A percentile compares a stretch with the other conserved stretches of the same genome.
Evolutionary conservation across 2,888 invertebrate genomes (phyloP).

Genomic region (Microctonus hyperodae): DNA sequence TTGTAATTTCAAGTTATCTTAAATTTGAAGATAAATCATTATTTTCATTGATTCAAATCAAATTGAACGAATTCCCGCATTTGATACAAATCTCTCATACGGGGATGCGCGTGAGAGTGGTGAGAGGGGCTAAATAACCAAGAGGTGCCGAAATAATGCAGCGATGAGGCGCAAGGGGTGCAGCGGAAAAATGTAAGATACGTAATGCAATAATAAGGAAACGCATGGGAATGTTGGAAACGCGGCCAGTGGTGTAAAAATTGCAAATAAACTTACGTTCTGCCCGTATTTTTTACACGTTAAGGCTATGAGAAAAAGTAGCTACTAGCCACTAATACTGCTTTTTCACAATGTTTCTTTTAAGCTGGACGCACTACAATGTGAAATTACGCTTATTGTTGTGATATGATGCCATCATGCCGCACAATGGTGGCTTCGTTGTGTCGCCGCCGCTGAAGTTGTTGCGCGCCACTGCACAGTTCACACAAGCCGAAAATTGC

Average conservation of each 20-base stretch:
- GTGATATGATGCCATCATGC: constrained; percentile 23
- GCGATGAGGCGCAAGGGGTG: too few species aligned
- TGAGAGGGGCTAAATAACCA: too few species aligned
- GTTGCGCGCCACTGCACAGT: constrained; percentile 22
- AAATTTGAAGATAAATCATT: neutral
- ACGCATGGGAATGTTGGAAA: constrained; percentile 45
- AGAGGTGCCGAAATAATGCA: too few species aligned
- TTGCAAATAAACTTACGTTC: constrained; percentile 27
- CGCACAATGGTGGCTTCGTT: constrained; percentile 23
- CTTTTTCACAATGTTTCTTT: constrained; percentile 3
- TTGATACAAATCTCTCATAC: constrained; percentile 22
- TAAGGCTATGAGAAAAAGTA: constrained; percentile 7
- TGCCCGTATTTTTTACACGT: neutral
- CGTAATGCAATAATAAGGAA: constrained; percentile 33
- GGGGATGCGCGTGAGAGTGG: too few species aligned
- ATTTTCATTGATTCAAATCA: constrained; percentile 32
- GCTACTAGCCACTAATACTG: constrained; percentile 8
- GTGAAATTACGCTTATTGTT: constrained; percentile 19
- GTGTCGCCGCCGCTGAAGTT: constrained; percentile 28
- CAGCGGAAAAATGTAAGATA: neutral
- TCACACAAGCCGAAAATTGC: constrained; percentile 16
- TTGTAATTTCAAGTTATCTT: too few species aligned
- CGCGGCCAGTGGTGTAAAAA: constrained; percentile 49
- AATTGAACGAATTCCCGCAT: constrained; percentile 48
- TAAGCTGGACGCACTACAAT: constrained; percentile 13